Base-by-base conservation (phyloP, 2,797 vertebrate genomes). In the Xenops minutus region DNA sequence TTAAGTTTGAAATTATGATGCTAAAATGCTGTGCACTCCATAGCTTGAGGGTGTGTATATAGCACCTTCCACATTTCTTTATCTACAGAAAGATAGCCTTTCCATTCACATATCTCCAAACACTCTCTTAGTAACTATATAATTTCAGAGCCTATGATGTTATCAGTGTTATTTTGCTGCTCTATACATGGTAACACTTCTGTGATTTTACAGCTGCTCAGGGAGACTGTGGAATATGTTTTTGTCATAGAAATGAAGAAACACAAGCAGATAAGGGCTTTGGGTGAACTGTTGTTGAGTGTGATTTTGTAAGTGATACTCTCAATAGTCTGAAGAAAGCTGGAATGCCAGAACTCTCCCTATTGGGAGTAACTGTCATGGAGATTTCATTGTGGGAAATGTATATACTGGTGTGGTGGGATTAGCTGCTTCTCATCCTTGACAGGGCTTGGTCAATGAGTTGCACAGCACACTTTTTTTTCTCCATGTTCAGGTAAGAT, bases 351-450 rank as follows among this genome's bases (percentile, higher is more conserved):
- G 51, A 55, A 34, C 36, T 63, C 17, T 10, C 21, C 61, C 46
- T 48, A 4, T 69, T 61, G 54, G 23, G 55, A 46, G 48, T 71
- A 56, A 52, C 54, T 55, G 36, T 5, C 48, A 24, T 61, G 37
- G 59, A 58, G 41, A 24, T 72, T 79, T 80, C 24, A 9, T 3
- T 58, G 46, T 41, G 43, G 36, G n/a, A 52, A 59, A 62, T 24
- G 32, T 49, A 2, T 34, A 21, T 76, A 67, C 22, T 0, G 1
- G 16, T 34, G 36, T 0, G 1, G 12, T 34, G 39, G 36, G 30
- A 22, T 72, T n/a, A 73, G 73, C 48, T 76, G 29, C 44, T 59
- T n/a, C n/a, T 41, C 0, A 1, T 24, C 48, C 39, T n/a, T 58
- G 54, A 22, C 34, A 66, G 41, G 58, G 7, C n/a, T 27, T 12